Percentiles rank a stretch among this genome's conserved stretches.
Conservation (phyloP, 1,140 invertebrate genomes). For the Propsilocerus akamusi region DNA sequence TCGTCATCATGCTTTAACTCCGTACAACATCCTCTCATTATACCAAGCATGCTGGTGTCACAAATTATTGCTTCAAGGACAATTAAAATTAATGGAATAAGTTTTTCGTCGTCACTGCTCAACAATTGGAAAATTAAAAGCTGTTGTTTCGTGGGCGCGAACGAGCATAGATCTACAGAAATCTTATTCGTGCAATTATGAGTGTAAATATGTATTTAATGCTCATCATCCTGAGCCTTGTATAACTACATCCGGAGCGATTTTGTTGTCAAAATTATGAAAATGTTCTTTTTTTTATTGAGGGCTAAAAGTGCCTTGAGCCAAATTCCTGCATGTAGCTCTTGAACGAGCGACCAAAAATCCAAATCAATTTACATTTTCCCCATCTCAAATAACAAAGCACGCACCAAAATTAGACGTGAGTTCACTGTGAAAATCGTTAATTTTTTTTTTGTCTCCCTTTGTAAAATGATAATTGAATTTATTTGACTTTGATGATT, state of each 20-base stretch:
- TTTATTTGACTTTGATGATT: slow-evolving; percentile 3
- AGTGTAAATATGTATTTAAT: too few species aligned
- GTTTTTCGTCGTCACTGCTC: neutral
- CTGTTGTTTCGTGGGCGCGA: neutral
- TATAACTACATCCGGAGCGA: too few species aligned
- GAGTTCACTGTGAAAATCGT: neutral
- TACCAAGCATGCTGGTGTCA: neutral
- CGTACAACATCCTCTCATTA: too few species aligned
- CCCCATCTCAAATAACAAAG: neutral
- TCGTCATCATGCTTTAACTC: too few species aligned
- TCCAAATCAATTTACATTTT: slow-evolving; percentile 3
- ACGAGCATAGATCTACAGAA: too few species aligned
- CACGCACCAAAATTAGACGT: slow-evolving; percentile 12
- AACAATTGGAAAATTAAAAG: slow-evolving; percentile 4
- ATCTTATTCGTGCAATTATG: too few species aligned
- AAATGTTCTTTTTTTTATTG: too few species aligned
- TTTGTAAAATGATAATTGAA: slow-evolving; percentile 2
- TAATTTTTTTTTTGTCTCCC: neutral
- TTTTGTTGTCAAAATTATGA: too few species aligned
- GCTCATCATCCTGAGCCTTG: too few species aligned
- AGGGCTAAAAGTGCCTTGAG: too few species aligned
- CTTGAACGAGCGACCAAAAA: too few species aligned
- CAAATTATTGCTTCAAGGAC: slow-evolving; percentile 4
- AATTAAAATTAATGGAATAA: slow-evolving; percentile 2
- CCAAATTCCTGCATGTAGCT: too few species aligned